These are phyloP conservation scores for Saccostrea cuccullata DNA, from an alignment of 1,140 invertebrate species.

Conservation along the genomic window DNA sequence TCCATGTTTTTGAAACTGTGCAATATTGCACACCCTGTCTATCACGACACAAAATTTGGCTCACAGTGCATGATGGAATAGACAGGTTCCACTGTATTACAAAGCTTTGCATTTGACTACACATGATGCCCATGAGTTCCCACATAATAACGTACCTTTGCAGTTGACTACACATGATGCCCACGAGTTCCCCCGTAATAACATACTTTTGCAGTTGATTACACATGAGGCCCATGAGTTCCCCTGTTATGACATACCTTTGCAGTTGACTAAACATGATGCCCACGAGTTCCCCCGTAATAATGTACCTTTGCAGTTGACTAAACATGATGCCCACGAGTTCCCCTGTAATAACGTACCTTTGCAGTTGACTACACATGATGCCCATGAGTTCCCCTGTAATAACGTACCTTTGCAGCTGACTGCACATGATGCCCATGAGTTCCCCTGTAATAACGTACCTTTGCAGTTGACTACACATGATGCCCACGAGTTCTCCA, in stretches of 20 bases:
- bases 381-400: too few species aligned
- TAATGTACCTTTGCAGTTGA: conserved; percentile 76
- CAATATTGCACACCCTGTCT: too few species aligned
- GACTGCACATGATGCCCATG: too few species aligned
- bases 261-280: conserved; percentile 80
- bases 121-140: too few species aligned
- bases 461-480: conserved; percentile 76
- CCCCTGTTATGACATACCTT: conserved; percentile 86
- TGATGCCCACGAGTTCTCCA: conserved; percentile 92
- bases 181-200: conserved; percentile 87
- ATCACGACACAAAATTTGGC: too few species aligned
- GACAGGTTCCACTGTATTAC: too few species aligned
- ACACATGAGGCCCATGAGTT: conserved; percentile 89
- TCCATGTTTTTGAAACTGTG: too few species aligned
- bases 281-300: conserved; percentile 90
- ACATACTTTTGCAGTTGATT: conserved; percentile 49
- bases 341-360: conserved; percentile 90
- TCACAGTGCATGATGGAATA: too few species aligned
- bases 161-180: conserved; percentile 81
- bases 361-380: too few species aligned
- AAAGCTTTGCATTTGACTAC: too few species aligned
- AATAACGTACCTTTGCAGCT: too few species aligned
- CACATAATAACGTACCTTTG: conserved; percentile 40
- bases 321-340: conserved; percentile 87
- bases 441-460: neutral